Conservation (phyloP, 2,113 vertebrate genomes). For the Calypte anna region DNA sequence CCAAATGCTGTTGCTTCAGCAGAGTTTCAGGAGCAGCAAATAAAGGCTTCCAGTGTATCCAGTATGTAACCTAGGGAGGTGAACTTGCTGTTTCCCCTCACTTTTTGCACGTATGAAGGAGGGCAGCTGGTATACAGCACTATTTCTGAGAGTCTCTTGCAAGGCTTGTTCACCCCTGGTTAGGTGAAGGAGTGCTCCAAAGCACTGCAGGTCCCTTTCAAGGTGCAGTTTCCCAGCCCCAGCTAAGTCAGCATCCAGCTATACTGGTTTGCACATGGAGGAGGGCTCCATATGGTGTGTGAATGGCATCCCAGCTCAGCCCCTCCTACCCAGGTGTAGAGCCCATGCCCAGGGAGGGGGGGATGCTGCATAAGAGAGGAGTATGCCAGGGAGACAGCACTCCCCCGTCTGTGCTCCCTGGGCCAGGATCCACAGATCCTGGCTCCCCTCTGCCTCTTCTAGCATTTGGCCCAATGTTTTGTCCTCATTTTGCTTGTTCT, state of each 20-base stretch:
- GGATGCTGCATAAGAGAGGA: not conserved
- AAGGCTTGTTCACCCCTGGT: not conserved
- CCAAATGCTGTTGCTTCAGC: not conserved
- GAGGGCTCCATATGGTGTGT: conserved; percentile 37
- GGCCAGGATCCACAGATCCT: conserved; percentile 61
- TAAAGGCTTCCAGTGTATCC: not conserved
- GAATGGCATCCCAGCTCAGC: not conserved
- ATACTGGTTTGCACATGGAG: conserved; percentile 3
- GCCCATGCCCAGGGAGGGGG: not conserved
- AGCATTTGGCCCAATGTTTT: conserved; percentile 69
- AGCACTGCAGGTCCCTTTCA: rapidly evolving
- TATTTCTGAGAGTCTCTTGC: not conserved
- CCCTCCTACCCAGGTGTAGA: conserved; percentile 38
- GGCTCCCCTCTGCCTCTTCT: conserved; percentile 61
- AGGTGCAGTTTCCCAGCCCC: not conserved
- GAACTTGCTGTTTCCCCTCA: not conserved
- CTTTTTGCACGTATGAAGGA: not conserved
- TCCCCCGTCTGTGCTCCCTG: conserved; percentile 59
- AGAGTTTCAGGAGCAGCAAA: not conserved
- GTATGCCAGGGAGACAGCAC: conserved; percentile 44
- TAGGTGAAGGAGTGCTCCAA: not conserved
- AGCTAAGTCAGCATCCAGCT: conserved; percentile 22
- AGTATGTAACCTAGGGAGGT: not conserved
- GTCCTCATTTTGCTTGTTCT: conserved; percentile 74
- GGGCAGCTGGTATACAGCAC: not conserved